Conservation (phyloP, 2,797 vertebrate genomes). For the Eospalax fontanierii region DNA sequence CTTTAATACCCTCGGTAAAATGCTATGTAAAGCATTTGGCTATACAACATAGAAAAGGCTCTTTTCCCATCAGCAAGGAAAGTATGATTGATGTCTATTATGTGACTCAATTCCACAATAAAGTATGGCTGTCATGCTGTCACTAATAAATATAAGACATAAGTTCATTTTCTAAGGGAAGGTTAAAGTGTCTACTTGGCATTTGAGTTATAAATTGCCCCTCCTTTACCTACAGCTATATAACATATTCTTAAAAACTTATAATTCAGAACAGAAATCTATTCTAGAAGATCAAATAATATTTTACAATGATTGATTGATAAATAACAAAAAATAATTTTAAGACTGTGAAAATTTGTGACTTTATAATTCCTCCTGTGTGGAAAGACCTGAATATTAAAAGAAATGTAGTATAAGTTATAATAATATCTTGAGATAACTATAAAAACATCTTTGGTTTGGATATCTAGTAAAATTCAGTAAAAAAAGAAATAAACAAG, state of each 20-base stretch:
- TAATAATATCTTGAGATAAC: constrained; percentile 27
- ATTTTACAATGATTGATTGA: constrained; percentile 75
- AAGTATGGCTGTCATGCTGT: constrained; percentile 80
- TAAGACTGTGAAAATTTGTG: constrained; percentile 65
- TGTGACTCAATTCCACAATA: constrained; percentile 77
- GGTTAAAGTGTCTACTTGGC: constrained; percentile 68
- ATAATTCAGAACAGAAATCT: constrained; percentile 52
- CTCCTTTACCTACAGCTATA: constrained; percentile 63
- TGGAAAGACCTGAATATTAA: constrained; percentile 52
- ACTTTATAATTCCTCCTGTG: constrained; percentile 42
- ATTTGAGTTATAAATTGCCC: constrained; percentile 78
- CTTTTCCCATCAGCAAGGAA: constrained; percentile 62
- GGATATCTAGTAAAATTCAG: not conserved
- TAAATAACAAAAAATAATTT: constrained; percentile 68
- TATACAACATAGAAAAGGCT: constrained; percentile 57
- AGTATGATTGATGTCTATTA: constrained; percentile 83
- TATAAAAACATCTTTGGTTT: constrained; percentile 18
- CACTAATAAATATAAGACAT: constrained; percentile 80
- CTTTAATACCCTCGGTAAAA: constrained; percentile 75
- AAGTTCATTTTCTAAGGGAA: constrained; percentile 79
- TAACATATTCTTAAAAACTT: constrained; percentile 68
- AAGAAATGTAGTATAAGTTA: constrained; percentile 49
- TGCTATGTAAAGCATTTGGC: constrained; percentile 50
- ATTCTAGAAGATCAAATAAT: constrained; percentile 59
- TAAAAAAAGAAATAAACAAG: not conserved